phyloP scores from a whole-genome alignment of 23 tunicate genomes.

The Styela plicata region DNA sequence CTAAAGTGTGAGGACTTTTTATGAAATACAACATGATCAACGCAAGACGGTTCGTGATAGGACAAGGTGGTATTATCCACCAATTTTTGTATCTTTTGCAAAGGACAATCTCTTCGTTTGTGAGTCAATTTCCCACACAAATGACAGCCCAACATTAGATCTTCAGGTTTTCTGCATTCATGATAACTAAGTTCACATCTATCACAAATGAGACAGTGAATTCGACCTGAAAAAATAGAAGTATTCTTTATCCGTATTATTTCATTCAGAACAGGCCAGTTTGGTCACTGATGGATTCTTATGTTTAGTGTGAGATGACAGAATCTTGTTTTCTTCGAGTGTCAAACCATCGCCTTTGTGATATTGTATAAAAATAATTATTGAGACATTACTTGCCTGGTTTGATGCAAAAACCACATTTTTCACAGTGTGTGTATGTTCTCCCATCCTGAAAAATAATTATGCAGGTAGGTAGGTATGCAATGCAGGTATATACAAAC shows the following conservation, averaged over 20 bases:
- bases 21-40: not conserved
- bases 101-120: conserved; percentile 60
- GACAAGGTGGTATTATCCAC: not conserved
- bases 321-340: no score
- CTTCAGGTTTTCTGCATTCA: conserved; percentile 19
- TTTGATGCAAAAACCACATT: conserved; percentile 59
- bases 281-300: no score
- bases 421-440: conserved; percentile 57
- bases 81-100: not conserved
- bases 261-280: no score
- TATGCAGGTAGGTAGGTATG: no score
- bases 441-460: conserved; percentile 67
- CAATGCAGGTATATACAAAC: no score
- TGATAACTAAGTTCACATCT: conserved; percentile 54
- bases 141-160: conserved; percentile 38
- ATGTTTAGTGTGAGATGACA: no score
- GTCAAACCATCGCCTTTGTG: no score
- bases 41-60: no score
- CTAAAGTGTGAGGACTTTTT: not conserved
- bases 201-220: conserved; percentile 47
- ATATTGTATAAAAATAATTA: no score
- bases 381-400: conserved; percentile 40
- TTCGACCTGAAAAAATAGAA: conserved; percentile 35
- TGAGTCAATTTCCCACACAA: conserved; percentile 59
- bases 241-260: no score